Evolutionary conservation across 2,797 vertebrate genomes (phyloP).

Genomic region (Gallirallus australis): DNA sequence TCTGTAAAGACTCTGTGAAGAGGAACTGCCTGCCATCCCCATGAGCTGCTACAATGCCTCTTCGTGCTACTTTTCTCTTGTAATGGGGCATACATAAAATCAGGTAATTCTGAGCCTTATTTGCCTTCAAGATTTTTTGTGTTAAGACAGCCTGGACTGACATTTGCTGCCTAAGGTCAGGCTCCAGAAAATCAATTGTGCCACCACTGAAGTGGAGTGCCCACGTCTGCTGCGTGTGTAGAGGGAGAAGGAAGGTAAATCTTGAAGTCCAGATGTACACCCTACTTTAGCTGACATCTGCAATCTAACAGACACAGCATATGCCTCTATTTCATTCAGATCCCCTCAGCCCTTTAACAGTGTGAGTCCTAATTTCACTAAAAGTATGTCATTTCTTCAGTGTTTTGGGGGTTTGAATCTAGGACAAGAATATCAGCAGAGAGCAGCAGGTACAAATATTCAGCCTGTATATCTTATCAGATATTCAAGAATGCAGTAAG

Average conservation of each 20-base stretch:
- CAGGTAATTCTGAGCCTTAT: background rate
- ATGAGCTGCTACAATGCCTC: background rate
- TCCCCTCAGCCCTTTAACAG: constrained; percentile 78
- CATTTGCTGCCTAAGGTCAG: background rate
- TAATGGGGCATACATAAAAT: background rate
- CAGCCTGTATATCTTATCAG: constrained; percentile 78
- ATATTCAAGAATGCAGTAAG: constrained; percentile 79
- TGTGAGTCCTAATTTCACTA: constrained; percentile 87
- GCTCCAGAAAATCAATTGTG: background rate
- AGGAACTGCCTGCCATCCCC: background rate
- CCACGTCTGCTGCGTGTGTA: fast-evolving
- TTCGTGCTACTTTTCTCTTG: background rate
- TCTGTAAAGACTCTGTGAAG: background rate
- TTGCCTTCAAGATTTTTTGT: background rate
- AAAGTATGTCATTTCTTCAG: constrained; percentile 94
- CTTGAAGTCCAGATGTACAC: background rate
- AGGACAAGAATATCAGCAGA: constrained; percentile 79
- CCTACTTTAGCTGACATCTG: background rate
- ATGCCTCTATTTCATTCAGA: constrained; percentile 64
- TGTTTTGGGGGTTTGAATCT: constrained; percentile 88
- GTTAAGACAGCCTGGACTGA: background rate
- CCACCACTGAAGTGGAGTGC: background rate
- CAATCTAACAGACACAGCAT: background rate
- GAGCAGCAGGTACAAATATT: constrained; percentile 76
- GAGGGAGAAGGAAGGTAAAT: background rate